A percentile compares a stretch with the other conserved stretches of the same genome.
Evolutionary conservation across 2,113 vertebrate genomes (phyloP).

Genomic region (Microcebus ravelobensis): DNA sequence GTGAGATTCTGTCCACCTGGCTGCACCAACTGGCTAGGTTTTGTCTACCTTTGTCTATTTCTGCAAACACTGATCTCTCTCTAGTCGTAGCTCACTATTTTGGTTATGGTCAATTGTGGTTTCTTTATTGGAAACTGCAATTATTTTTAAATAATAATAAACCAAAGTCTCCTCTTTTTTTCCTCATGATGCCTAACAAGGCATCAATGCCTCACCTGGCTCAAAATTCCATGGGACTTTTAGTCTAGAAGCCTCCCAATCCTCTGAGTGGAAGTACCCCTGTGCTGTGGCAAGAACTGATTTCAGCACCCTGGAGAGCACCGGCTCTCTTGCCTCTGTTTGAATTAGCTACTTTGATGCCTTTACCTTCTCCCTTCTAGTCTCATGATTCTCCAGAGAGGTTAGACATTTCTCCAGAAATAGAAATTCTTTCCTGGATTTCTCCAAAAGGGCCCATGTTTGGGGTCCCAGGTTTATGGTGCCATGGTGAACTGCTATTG

Average conservation of each 20-base stretch:
- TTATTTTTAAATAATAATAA: constrained; percentile 37
- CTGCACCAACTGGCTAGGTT: neutral
- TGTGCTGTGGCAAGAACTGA: rapidly evolving
- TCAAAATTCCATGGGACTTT: neutral
- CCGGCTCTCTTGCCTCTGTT: rapidly evolving
- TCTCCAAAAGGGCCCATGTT: neutral
- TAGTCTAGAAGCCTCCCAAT: neutral
- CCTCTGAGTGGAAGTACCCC: neutral
- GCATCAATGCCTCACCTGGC: neutral
- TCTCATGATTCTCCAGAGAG: neutral
- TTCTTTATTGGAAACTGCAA: neutral
- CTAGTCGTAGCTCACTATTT: neutral
- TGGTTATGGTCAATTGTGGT: neutral
- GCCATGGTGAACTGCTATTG: constrained; percentile 17
- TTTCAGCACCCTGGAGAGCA: constrained; percentile 76
- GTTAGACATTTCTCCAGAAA: constrained; percentile 36
- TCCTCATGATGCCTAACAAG: neutral
- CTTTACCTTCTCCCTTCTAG: neutral
- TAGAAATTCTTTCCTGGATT: neutral
- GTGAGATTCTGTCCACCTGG: constrained; percentile 5
- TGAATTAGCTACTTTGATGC: neutral
- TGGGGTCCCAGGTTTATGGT: neutral
- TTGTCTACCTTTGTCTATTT: neutral
- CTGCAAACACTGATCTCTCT: neutral
- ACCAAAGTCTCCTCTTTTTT: neutral